These are phyloP conservation scores for Odobenus rosmarus DNA, from an alignment of 2,113 vertebrate genomes.

Conservation along the genomic window DNA sequence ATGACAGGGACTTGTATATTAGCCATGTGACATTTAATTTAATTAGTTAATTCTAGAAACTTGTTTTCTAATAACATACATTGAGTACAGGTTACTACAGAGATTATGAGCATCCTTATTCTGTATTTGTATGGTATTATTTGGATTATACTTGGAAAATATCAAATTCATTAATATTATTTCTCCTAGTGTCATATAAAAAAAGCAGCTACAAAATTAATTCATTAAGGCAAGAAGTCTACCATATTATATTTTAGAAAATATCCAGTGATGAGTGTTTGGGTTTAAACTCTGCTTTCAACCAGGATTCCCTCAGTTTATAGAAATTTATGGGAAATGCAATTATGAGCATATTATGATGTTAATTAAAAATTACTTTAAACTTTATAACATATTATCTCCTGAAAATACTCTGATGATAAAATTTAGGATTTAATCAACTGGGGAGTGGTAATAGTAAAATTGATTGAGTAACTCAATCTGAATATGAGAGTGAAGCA, in stretches of 20 bases:
- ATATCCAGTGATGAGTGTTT: neutral
- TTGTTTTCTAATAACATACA: conserved; percentile 20
- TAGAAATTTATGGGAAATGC: conserved; percentile 64
- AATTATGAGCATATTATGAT: conserved; percentile 67
- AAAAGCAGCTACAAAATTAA: neutral
- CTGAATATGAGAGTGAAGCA: conserved; percentile 47
- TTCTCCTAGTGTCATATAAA: conserved; percentile 26
- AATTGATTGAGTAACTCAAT: conserved; percentile 62
- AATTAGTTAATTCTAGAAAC: conserved; percentile 54
- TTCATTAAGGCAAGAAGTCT: neutral
- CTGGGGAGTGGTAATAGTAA: conserved; percentile 55
- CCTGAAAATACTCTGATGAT: conserved; percentile 67
- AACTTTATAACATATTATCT: conserved; percentile 72
- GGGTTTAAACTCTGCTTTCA: conserved; percentile 51
- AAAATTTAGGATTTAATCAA: conserved; percentile 73
- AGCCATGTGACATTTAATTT: conserved; percentile 9
- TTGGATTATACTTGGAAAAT: conserved; percentile 36
- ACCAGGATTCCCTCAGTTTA: conserved; percentile 47
- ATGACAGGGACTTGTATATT: conserved; percentile 36
- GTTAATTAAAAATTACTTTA: conserved; percentile 74
- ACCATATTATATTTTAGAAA: conserved; percentile 22
- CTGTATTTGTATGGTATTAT: neutral
- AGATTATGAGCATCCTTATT: neutral
- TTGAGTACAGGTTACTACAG: conserved; percentile 17
- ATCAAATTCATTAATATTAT: neutral